Base-by-base conservation (phyloP, 1,140 invertebrate genomes). In the Zophobas morio region DNA sequence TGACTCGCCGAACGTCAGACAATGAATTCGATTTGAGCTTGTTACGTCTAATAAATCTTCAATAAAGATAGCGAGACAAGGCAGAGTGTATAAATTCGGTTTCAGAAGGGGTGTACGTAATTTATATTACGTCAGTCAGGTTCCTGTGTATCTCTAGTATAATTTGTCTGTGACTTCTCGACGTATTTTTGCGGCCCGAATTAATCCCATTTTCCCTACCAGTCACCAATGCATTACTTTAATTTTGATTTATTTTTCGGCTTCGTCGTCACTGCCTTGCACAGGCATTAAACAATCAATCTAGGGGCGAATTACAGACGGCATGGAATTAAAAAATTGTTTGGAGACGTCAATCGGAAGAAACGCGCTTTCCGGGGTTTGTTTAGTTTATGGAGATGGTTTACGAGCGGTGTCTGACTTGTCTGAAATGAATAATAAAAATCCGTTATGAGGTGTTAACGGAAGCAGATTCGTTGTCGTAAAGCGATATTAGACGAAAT, bases 221-320 rank as follows among this genome's bases (percentile, higher is more conserved):
- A 51, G 49, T 51, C 49, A 51, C 49, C 49, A 51, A 51, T 51
- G 49, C 49, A 4, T 51, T 51, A 51, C 49, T 51, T 51, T 51
- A 46, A 46, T 46, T 46, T 46, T 46, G 42, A 46, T 46, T 46
- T 46, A 46, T 46, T 8, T 8, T 8, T 8, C 42, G 42, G 42
- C 20, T n/a, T 51, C 49, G 49, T 51, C 49, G 49, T 51, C 49
- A 51, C n/a, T 4, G 49, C 4, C n/a, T 51, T 51, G 49, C 49
- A 51, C 49, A 51, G 8, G 4, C 20, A 51, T 46, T 51, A 51
- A 51, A 4, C n/a, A 51, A 51, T 51, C 49, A 51, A 51, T 51
- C 42, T 20, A 20, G 20, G 20, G 20, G 20, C 20, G 20, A 20
- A 20, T 20, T 46, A 46, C 42, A 4, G 42, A 46, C 42, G 8